Evolutionary conservation across 64 coral and sea anemone species (phyloP).

Genomic region (Hydrozoanthus tunicans): DNA sequence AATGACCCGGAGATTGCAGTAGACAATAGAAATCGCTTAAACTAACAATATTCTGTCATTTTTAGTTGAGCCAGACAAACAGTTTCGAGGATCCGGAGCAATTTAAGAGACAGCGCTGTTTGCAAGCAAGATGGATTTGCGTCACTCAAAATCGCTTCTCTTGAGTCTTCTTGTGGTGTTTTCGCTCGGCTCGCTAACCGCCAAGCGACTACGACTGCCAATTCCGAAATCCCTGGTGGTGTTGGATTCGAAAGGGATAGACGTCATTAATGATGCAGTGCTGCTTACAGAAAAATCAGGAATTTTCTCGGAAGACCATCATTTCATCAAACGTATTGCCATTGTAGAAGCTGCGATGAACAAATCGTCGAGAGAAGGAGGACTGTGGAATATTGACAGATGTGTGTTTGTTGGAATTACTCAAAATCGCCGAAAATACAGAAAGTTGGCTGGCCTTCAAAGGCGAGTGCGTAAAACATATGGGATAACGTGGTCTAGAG

Average conservation of each 20-base stretch:
- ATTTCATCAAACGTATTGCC: constrained; percentile 91
- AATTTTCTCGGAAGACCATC: constrained; percentile 82
- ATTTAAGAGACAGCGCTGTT: background rate
- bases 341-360: constrained; percentile 82
- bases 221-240: constrained; percentile 53
- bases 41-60: constrained; percentile 49
- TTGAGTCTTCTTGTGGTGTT: constrained; percentile 12
- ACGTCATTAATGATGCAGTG: constrained; percentile 48
- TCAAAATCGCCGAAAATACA: constrained; percentile 85
- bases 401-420: constrained; percentile 83
- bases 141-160: constrained; percentile 1
- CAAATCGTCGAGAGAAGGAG: constrained; percentile 74
- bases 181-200: background rate
- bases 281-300: constrained; percentile 47
- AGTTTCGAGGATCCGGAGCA: background rate
- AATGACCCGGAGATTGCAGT: background rate
- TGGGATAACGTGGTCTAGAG: constrained; percentile 90
- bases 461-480: constrained; percentile 83
- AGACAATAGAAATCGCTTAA: background rate
- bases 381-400: constrained; percentile 85
- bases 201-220: constrained; percentile 44
- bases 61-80: constrained; percentile 18
- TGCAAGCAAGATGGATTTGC: constrained; percentile 21
- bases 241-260: constrained; percentile 39
- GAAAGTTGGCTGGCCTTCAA: constrained; percentile 68